phyloP scores from a whole-genome alignment of 2,888 invertebrate species.

The Phengaris arion region DNA sequence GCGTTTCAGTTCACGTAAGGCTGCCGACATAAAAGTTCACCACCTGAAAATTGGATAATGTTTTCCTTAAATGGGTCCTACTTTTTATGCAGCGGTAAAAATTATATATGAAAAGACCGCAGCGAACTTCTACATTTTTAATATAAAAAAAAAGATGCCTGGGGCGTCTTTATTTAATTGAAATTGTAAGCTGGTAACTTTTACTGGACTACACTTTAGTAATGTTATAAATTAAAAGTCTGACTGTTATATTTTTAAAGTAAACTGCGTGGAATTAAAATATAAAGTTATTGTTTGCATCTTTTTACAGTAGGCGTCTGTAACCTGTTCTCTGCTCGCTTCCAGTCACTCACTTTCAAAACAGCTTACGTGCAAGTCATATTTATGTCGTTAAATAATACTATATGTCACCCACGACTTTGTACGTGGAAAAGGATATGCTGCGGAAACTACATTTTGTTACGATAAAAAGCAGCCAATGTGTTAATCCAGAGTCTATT shows the following conservation, averaged over 20 bases:
- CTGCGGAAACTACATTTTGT: no score
- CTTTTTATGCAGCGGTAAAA: constrained; percentile 26
- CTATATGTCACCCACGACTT: no score
- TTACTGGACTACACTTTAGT: constrained; percentile 6
- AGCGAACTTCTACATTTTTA: constrained; percentile 18
- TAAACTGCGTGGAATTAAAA: background rate
- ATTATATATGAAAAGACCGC: constrained; percentile 25
- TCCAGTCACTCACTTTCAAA: no score
- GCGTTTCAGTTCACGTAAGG: constrained; percentile 74
- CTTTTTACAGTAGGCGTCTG: background rate
- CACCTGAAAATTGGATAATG: constrained; percentile 60
- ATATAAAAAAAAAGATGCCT: constrained; percentile 21
- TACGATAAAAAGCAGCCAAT: no score
- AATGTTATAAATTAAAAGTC: constrained; percentile 4
- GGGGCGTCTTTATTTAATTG: constrained; percentile 21
- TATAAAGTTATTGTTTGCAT: background rate
- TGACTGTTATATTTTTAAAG: background rate
- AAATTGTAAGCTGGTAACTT: constrained; percentile 2
- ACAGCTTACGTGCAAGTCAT: no score
- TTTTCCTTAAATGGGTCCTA: constrained; percentile 22
- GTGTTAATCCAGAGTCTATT: no score
- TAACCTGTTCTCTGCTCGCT: background rate
- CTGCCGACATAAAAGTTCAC: constrained; percentile 73
- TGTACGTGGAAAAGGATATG: no score
- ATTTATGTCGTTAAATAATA: no score